Conservation (phyloP, 1,140 invertebrate genomes). For the Brachionus angularis region DNA sequence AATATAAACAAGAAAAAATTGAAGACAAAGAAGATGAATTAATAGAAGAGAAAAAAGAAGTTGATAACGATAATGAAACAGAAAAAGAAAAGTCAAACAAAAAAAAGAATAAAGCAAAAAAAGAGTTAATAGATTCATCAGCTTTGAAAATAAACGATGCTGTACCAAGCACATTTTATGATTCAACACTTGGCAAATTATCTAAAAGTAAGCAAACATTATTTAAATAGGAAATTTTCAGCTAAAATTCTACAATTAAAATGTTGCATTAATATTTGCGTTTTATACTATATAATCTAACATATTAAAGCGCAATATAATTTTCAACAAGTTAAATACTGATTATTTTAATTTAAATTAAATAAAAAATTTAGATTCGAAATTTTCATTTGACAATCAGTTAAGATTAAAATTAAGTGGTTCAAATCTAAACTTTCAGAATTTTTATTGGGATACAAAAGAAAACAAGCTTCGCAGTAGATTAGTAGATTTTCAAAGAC, state of each 20-base stretch:
- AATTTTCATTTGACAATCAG: slow-evolving; percentile 18
- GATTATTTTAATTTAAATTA: not conserved
- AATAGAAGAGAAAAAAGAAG: slow-evolving; percentile 7
- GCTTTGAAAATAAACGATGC: slow-evolving; percentile 22
- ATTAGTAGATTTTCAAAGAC: not conserved
- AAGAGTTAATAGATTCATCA: slow-evolving; percentile 17
- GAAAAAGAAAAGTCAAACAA: slow-evolving; percentile 5
- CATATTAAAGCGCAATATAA: too few species aligned
- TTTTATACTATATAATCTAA: too few species aligned
- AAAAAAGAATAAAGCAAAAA: not conserved
- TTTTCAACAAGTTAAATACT: too few species aligned
- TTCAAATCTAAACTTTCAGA: slow-evolving; percentile 36
- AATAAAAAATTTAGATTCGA: not conserved
- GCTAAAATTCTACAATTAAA: too few species aligned
- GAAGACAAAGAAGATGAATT: not conserved
- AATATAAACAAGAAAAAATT: not conserved
- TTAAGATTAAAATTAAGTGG: not conserved
- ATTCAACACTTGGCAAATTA: not conserved
- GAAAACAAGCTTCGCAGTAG: slow-evolving; percentile 30
- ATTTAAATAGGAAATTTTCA: not conserved
- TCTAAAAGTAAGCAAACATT: slow-evolving; percentile 6
- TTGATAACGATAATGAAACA: not conserved
- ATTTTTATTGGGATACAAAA: slow-evolving; percentile 39
- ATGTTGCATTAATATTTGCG: too few species aligned
- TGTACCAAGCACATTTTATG: slow-evolving; percentile 25